Percentiles rank a stretch among this genome's conserved stretches.
Evolutionary conservation across 2,113 vertebrate genomes (phyloP).

Genomic region (Zosterops borbonicus): DNA sequence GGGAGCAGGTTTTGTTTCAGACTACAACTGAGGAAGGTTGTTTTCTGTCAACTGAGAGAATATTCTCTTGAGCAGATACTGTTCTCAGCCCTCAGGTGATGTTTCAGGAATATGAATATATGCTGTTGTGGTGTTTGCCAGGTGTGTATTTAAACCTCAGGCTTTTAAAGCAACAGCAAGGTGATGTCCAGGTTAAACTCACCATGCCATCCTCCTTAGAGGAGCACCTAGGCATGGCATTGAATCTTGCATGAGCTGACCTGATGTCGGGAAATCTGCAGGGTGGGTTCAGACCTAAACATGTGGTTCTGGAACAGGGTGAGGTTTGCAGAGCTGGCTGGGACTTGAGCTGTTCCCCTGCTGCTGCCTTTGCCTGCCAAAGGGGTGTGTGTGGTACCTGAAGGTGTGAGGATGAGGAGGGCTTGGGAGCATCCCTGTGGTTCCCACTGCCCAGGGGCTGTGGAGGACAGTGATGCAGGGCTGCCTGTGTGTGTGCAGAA

Average conservation of each 20-base stretch:
- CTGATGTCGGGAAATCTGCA: neutral
- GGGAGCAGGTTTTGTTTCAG: constrained; percentile 1
- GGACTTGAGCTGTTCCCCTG: neutral
- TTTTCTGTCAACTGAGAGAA: neutral
- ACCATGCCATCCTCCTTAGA: neutral
- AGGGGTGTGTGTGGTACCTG: neutral
- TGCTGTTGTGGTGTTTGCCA: neutral
- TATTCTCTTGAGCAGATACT: neutral
- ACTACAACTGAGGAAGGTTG: neutral
- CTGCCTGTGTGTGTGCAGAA: neutral
- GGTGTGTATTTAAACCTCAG: neutral
- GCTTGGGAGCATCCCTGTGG: neutral
- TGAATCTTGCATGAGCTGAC: neutral
- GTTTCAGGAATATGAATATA: neutral
- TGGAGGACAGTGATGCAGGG: neutral
- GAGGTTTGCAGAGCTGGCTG: neutral
- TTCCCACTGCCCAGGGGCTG: neutral
- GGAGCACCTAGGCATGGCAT: neutral
- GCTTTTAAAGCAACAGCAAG: neutral
- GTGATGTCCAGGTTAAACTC: neutral
- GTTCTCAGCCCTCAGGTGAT: neutral
- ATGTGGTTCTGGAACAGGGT: neutral
- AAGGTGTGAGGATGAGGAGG: neutral
- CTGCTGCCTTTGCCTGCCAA: neutral
- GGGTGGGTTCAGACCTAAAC: neutral